Evolutionary conservation across 2,888 invertebrate species (phyloP), one percentile per base, ranked within the genome.

Genomic region (Polyommatus iphigenia): DNA sequence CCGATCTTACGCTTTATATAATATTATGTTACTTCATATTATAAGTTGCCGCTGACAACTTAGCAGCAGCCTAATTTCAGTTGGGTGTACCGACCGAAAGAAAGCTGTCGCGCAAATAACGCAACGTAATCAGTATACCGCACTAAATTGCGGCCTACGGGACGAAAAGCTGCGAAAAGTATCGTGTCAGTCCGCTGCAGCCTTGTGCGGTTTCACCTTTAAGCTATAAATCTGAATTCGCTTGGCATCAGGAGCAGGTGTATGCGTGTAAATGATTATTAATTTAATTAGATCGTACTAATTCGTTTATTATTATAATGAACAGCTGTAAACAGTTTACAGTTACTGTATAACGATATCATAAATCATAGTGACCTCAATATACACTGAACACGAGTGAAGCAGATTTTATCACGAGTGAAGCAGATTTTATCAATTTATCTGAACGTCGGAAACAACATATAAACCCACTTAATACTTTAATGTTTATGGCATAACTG

Each of bases 281-380:
- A 67, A 32, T 29, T 67, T 67, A 67, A 67, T 67, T 67, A 67
- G 67, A 67, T 67, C 67, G 67, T 67, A 67, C 29, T 67, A 67
- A 67, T 67, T 67, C 67, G 67, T 67, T 67, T 67, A 67, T 67
- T 29, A 67, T 67, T 67, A 67, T 67, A 67, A 62, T 32, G 29
- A 32, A 32, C 15, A 67, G 67, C 67, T 67, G 67, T 32, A 67
- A 29, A 67, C 29, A 18, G 67, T 67, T 67, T 29, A 67, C 67
- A 29, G 67, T 29, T 67, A 67, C 29, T 67, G 6, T 67, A 67
- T 67, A 67, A 67, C 24, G 5, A 67, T 67, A 67, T 67, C 29
- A 32, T 67, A 29, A 67, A 32, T 67, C 67, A 67, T 67, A 29
- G 32, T 29, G 29, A 67, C 67, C 67, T 32, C 18, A 18, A 67